Conservation (phyloP, 1,140 invertebrate species). For the Solen grandis region DNA sequence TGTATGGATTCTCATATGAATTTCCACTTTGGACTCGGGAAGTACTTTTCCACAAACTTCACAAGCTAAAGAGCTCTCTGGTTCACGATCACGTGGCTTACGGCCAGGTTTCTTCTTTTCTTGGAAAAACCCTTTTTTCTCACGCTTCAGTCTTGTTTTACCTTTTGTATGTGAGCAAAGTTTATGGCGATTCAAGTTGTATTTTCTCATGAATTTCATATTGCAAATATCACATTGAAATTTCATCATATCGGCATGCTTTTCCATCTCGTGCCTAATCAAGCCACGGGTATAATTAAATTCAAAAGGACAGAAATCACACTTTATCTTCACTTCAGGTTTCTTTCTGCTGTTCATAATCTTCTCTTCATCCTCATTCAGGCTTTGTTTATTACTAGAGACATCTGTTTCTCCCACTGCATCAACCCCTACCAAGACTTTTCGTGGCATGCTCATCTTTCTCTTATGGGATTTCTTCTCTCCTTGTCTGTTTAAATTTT, state of each 20-base stretch:
- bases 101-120: slow-evolving; percentile 4
- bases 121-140: slow-evolving; percentile 20
- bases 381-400: too few relatives aligned
- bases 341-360: neutral
- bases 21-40: slow-evolving; percentile 26
- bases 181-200: slow-evolving; percentile 47
- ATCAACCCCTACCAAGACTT: neutral
- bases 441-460: neutral
- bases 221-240: slow-evolving; percentile 36
- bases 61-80: neutral
- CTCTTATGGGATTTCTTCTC: neutral
- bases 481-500: neutral
- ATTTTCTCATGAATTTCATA: slow-evolving; percentile 40
- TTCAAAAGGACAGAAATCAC: slow-evolving; percentile 9
- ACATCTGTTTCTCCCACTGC: neutral
- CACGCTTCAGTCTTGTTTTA: neutral
- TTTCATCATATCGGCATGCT: slow-evolving; percentile 34
- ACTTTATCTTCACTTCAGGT: neutral
- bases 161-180: slow-evolving; percentile 24
- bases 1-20: slow-evolving; percentile 37
- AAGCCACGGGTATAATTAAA: slow-evolving; percentile 28
- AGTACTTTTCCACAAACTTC: slow-evolving; percentile 26
- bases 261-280: slow-evolving; percentile 36
- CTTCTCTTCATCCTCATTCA: neutral
- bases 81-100: neutral